These are phyloP conservation scores for Silurus lanzhouensis DNA, from an alignment of 2,797 vertebrate genomes.

Conservation along the genomic window DNA sequence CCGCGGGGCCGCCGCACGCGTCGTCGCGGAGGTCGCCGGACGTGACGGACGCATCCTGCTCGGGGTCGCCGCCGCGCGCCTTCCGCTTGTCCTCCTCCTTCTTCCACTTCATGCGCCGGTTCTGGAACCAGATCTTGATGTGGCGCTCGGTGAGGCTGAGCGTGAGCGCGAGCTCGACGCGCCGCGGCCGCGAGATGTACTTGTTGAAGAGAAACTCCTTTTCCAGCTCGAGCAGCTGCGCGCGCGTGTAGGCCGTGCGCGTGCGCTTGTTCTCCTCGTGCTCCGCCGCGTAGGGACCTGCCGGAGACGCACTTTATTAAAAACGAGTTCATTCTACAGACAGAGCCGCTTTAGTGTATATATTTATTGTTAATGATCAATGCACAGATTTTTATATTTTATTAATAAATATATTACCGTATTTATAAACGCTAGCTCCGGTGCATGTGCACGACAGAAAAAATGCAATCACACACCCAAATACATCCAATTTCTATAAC, in stretches of 20 bases:
- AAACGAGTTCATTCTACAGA: not conserved
- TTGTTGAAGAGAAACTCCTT: conserved; percentile 98
- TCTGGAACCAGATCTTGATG: conserved; percentile 99
- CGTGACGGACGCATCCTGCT: conserved; percentile 90
- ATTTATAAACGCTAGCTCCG: too few relatives aligned
- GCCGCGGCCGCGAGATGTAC: conserved; percentile 93
- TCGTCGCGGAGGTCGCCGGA: conserved; percentile 85
- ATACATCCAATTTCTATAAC: too few relatives aligned
- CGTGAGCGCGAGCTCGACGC: conserved; percentile 93
- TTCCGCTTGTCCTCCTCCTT: conserved; percentile 95
- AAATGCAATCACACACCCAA: too few relatives aligned
- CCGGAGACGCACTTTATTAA: not conserved
- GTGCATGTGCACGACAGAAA: too few relatives aligned
- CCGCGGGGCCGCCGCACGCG: conserved; percentile 37
- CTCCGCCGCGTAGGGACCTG: conserved; percentile 86
- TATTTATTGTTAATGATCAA: too few relatives aligned
- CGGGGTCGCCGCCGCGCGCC: conserved; percentile 75
- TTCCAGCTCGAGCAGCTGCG: conserved; percentile 94
- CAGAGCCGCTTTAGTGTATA: not conserved
- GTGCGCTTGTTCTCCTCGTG: conserved; percentile 95
- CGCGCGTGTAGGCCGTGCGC: conserved; percentile 93
- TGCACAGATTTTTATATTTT: too few relatives aligned
- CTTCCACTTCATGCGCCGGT: conserved; percentile 97
- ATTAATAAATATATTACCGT: too few relatives aligned
- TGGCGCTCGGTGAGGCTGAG: conserved; percentile 96